Conservation (phyloP, 2,113 vertebrate genomes). For the Ciconia boyciana region DNA sequence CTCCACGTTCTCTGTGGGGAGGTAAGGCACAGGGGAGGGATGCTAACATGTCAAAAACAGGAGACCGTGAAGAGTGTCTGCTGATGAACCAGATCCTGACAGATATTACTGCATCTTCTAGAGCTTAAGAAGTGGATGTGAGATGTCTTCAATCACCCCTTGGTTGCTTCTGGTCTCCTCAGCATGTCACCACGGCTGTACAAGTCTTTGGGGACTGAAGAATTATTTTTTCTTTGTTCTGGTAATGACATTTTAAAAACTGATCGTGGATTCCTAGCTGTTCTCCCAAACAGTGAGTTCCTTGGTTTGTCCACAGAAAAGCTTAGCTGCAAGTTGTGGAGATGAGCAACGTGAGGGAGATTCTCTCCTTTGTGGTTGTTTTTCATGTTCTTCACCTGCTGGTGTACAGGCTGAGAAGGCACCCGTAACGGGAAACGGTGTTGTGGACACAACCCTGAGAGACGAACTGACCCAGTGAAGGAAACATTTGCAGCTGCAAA, state of each 20-base stretch:
- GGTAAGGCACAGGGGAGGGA: neutral
- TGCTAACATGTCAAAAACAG: neutral
- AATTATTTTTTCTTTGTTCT: neutral
- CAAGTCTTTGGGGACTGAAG: neutral
- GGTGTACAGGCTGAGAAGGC: fast-evolving
- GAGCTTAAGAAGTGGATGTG: neutral
- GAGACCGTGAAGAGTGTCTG: neutral
- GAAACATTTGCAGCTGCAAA: neutral
- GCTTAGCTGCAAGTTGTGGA: neutral
- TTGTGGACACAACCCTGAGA: neutral
- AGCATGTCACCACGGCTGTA: neutral
- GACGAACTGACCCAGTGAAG: neutral
- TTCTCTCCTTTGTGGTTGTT: neutral
- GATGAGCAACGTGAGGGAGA: neutral
- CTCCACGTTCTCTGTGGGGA: neutral
- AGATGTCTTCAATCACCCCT: neutral
- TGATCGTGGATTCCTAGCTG: neutral
- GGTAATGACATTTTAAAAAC: neutral
- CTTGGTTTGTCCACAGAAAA: neutral
- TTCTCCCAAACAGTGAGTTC: neutral
- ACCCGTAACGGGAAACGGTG: neutral
- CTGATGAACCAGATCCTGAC: neutral
- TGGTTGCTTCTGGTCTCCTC: neutral
- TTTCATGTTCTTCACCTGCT: neutral
- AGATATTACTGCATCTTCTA: neutral